Evolutionary conservation across 2,888 invertebrate species (phyloP), one percentile per base, ranked within the genome.

Genomic region (Miltochrista miniata): DNA sequence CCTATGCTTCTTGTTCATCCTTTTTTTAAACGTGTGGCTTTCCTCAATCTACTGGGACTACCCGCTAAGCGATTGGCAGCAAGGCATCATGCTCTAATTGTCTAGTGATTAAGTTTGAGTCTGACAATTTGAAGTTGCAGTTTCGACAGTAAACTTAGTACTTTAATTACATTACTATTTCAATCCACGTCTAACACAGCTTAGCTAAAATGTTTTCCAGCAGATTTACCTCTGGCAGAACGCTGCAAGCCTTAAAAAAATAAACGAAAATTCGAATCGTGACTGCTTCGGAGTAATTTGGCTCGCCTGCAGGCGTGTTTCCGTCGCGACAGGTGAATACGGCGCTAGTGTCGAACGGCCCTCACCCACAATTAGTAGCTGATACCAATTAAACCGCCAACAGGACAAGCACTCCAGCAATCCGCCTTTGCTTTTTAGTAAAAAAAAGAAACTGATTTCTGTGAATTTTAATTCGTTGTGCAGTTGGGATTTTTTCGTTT

Each of bases 321-420:
- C 53, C 44, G 54, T 47, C 53, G 45, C 51, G 85, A 84, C 85
- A 84, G 81, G 82, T 83, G 85, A 81, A 83, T 78, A 61, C 55
- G 66, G 75, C 74, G 79, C 72, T 74, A 66, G 72, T 69, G 76
- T 74, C 70, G 69, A 60, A 47, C 41, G 56, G 59, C 53, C 64
- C 61, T 70, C 79, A 70, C 64, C 70, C 58, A 80, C 86, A 86
- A 87, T 87, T 86, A 87, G 85, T 70, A 76, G 64, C 67, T 59
- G 74, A 74, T 73, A 79, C 85, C 87, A 87, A 87, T 87, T 87
- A 87, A 77, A 74, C 62, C 59, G 64, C 62, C 68, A 52, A 58
- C 56, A 60, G 64, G 67, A 72, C 68, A 68, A 55, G 58, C 8
- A 11, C 31, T 57, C 51, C 56, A 50, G 60, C 57, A 48, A 63